phyloP scores from a whole-genome alignment of 2,888 invertebrate genomes.

The Oegoconia quadripuncta region DNA sequence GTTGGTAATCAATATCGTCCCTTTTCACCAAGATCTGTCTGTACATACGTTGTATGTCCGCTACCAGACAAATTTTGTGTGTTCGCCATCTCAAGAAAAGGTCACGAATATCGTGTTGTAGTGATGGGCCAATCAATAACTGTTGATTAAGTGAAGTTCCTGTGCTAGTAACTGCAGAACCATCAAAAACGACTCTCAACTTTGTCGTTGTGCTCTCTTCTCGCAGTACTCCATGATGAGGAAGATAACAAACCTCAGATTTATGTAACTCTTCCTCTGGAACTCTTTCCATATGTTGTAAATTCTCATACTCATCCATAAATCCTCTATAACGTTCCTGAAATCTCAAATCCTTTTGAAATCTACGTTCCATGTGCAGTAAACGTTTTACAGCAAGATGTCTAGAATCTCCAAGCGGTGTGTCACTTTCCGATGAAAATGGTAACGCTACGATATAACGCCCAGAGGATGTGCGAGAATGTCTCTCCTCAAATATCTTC shows the following conservation, averaged over 20 bases:
- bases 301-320: constrained; percentile 16
- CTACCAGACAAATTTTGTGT: constrained; percentile 13
- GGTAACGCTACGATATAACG: neutral
- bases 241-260: constrained; percentile 16
- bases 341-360: neutral
- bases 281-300: constrained; percentile 5
- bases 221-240: constrained; percentile 15
- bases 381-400: neutral
- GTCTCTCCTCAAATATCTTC: neutral
- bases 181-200: too few relatives aligned
- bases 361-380: constrained; percentile 1
- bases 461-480: neutral
- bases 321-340: constrained; percentile 9
- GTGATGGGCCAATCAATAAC: constrained; percentile 15
- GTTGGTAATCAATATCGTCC: constrained; percentile 13
- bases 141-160: constrained; percentile 17
- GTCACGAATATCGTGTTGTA: constrained; percentile 19
- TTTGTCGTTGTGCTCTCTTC: constrained; percentile 15
- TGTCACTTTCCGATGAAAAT: neutral
- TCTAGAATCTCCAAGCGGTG: neutral
- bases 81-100: constrained; percentile 14
- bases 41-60: constrained; percentile 19
- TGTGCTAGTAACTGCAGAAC: constrained; percentile 12
- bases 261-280: too few relatives aligned
- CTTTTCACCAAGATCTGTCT: constrained; percentile 9